Evolutionary conservation across 2,797 vertebrate genomes (phyloP), one percentile per base, ranked within the genome.

Genomic region (Columba guinea): DNA sequence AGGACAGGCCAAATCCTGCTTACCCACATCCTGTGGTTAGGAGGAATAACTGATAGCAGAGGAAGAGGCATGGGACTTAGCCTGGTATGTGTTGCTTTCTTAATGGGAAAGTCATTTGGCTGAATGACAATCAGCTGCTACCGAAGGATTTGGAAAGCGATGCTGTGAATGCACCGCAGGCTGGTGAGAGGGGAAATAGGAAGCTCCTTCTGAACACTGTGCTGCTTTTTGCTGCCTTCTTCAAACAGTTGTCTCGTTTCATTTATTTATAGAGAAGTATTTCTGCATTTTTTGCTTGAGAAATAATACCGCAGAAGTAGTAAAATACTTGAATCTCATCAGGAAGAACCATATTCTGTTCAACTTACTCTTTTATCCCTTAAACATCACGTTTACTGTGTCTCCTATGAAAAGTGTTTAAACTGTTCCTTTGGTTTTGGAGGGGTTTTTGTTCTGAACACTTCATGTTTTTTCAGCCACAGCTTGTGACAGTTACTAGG

Each of bases 401-500:
- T 79, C 22, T 39, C 20, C 41, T 55, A 10, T 27, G 58, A 88
- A 86, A 81, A n/a, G 4, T 55, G n/a, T 87, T 89, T 89, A 68
- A 94, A 70, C 20, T 32, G 32, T 48, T 95, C 34, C 58, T 71
- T 89, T 80, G 77, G 64, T 64, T 87, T 93, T 79, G 68, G 70
- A 92, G 53, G 20, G 8, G 1, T 7, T 88, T 94, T 90, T 93
- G 27, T 77, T 87, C 75, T 49, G 90, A 84, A 52, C 35, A 5
- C 53, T 24, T 75, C 67, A 79, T 73, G 69, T 77, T 95, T 94
- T 82, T 70, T 53, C 75, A 84, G 74, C 75, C 84, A 41, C 78
- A 65, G 75, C 52, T 89, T 94, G 86, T 95, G 91, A 87, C 91
- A 90, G 78, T 95, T 90, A 83, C 84, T 64, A 77, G 75, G 58